Evolutionary conservation across 2,888 invertebrate genomes (phyloP).

Genomic region (Sepiola atlantica): DNA sequence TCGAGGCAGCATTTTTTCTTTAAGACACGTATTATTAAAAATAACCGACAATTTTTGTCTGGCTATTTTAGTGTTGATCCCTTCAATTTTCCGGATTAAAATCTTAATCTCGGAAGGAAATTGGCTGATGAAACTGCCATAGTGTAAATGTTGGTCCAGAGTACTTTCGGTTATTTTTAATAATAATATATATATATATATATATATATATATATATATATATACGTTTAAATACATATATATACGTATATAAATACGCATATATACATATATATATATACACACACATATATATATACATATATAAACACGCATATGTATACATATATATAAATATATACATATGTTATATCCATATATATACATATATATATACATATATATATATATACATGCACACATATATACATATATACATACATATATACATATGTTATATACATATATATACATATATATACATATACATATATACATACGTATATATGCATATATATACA

Average conservation of each 20-base stretch:
- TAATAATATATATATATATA: neutral
- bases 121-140: no score
- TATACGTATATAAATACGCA: neutral
- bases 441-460: neutral
- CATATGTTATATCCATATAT: neutral
- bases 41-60: no score
- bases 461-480: neutral
- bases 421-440: neutral
- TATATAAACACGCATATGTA: neutral
- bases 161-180: neutral
- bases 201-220: constrained; percentile 32
- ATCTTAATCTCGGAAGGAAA: no score
- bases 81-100: no score
- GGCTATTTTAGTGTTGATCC: no score
- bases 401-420: neutral
- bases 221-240: neutral
- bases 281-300: neutral
- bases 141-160: no score
- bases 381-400: neutral
- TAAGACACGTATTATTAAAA: no score
- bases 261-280: neutral
- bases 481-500: neutral
- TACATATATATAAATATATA: neutral
- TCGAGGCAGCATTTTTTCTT: neutral
- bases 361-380: neutral